Percentiles rank a stretch among this genome's conserved stretches.
Conservation (phyloP, 2,797 vertebrate genomes). For the Coregonus ussuriensis region DNA sequence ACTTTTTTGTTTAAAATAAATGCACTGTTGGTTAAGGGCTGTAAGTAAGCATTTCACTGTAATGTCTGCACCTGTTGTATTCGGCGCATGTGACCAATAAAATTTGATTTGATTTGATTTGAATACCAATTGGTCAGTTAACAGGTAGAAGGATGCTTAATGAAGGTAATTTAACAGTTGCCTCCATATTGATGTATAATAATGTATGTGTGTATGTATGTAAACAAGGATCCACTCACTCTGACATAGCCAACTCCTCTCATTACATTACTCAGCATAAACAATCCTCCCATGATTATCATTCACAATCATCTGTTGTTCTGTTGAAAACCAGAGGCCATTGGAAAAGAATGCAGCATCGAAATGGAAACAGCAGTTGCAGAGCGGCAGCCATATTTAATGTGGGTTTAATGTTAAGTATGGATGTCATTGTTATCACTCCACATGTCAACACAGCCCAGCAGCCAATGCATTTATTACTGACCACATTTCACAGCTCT, state of each 20-base stretch:
- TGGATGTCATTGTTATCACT: constrained; percentile 37
- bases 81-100: too few relatives aligned
- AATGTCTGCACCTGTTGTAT: too few relatives aligned
- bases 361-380: constrained; percentile 80
- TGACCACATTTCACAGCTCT: constrained; percentile 55
- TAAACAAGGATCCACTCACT: constrained; percentile 75
- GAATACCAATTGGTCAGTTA: too few relatives aligned
- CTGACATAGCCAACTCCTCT: constrained; percentile 65
- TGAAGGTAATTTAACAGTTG: constrained; percentile 74
- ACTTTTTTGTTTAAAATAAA: too few relatives aligned
- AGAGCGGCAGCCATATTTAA: constrained; percentile 38
- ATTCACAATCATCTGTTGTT: constrained; percentile 23
- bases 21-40: too few relatives aligned
- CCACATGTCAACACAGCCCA: constrained; percentile 49
- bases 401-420: constrained; percentile 53
- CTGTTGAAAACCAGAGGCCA: constrained; percentile 46
- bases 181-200: constrained; percentile 23
- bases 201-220: constrained; percentile 14
- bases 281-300: constrained; percentile 26
- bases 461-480: constrained; percentile 44
- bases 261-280: constrained; percentile 24
- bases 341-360: constrained; percentile 71
- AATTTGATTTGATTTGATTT: too few relatives aligned
- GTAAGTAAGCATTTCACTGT: too few relatives aligned
- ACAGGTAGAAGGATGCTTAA: constrained; percentile 86